These are phyloP conservation scores for Hippocampus guttulatus DNA, from an alignment of 2,113 vertebrate genomes.

Conservation along the genomic window DNA sequence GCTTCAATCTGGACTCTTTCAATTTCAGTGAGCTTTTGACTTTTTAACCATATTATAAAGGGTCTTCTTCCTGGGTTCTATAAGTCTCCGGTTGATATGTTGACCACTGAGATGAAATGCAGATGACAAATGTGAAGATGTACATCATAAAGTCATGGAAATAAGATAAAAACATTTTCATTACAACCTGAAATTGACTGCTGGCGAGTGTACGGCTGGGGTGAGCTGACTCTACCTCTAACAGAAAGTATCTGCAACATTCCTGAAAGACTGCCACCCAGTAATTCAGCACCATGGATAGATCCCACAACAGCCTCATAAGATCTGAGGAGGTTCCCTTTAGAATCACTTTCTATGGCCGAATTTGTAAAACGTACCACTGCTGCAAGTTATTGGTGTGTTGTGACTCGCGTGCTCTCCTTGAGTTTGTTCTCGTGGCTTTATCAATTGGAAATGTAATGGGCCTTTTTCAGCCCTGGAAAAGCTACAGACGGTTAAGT, in stretches of 20 bases:
- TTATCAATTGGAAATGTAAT: neutral
- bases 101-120: neutral
- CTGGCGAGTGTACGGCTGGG: neutral
- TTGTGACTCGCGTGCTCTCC: neutral
- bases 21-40: too few species aligned
- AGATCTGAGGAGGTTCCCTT: neutral
- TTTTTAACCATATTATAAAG: neutral
- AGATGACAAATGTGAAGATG: neutral
- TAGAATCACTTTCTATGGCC: too few species aligned
- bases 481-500: neutral
- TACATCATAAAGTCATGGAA: neutral
- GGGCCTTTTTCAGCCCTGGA: neutral
- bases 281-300: slow-evolving; percentile 62
- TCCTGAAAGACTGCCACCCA: neutral
- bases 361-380: neutral
- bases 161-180: neutral
- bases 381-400: neutral
- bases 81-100: neutral
- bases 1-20: too few species aligned
- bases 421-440: neutral
- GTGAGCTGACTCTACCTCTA: neutral
- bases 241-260: neutral
- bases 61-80: neutral
- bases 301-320: slow-evolving; percentile 13
- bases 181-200: neutral